A percentile compares a stretch with the other conserved stretches of the same genome.
phyloP scores from a whole-genome alignment of 2,113 vertebrate genomes.

The Benitochromis conjunctus region DNA sequence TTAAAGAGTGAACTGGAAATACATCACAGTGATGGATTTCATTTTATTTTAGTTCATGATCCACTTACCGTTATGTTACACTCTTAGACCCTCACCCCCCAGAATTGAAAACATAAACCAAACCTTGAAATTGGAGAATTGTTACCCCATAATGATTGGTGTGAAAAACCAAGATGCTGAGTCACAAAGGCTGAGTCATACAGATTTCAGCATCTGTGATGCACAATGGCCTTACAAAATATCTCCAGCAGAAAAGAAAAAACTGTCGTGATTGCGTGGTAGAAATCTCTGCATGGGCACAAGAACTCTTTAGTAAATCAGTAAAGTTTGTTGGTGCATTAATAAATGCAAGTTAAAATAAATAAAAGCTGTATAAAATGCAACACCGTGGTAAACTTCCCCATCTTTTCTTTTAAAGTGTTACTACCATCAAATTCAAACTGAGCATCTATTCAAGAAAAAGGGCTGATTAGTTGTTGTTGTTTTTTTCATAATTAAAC shows the following conservation, averaged over 20 bases:
- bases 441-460: not conserved
- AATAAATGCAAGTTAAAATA: not conserved
- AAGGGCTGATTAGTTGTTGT: not conserved
- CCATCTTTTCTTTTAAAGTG: not conserved
- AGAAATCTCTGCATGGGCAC: not conserved
- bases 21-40: not conserved
- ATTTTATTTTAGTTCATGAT: not conserved
- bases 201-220: not conserved
- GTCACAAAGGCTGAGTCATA: not conserved
- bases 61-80: not conserved
- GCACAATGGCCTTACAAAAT: not conserved
- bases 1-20: not conserved
- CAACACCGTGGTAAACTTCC: not conserved
- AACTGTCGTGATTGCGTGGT: not conserved
- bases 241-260: not conserved
- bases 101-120: not conserved
- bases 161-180: not conserved
- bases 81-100: not conserved
- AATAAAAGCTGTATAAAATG: not conserved
- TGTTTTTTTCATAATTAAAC: not conserved
- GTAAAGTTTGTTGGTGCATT: not conserved
- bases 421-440: not conserved
- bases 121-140: not conserved
- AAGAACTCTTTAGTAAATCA: not conserved
- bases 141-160: not conserved